These are phyloP conservation scores for Molanna angustata DNA, from an alignment of 2,888 invertebrate genomes.

Conservation along the genomic window DNA sequence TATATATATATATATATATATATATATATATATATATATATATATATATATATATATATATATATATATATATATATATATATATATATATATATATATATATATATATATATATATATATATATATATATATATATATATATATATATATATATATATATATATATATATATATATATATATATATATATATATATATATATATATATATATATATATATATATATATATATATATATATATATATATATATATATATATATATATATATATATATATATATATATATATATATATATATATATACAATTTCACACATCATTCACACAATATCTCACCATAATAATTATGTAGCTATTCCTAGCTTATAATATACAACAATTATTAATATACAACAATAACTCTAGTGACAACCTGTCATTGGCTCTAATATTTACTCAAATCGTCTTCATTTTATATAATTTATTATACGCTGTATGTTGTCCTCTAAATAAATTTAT, in stretches of 20 bases:
- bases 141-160: neutral
- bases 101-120: neutral
- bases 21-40: neutral
- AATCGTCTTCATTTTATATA: too few species aligned
- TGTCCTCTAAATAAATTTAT: too few species aligned
- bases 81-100: neutral
- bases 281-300: neutral
- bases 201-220: neutral
- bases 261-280: neutral
- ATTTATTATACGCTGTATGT: too few species aligned
- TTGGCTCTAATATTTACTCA: too few species aligned
- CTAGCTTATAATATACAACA: too few species aligned
- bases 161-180: neutral
- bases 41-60: neutral
- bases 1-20: neutral
- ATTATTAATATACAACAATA: too few species aligned
- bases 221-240: neutral
- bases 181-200: neutral
- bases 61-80: neutral
- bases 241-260: neutral
- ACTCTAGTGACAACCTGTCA: too few species aligned
- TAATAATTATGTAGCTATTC: too few species aligned
- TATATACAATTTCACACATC: too few species aligned
- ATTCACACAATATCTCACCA: too few species aligned
- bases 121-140: neutral